Base-by-base conservation (phyloP, 2,888 invertebrate species). In the Cybosia mesomella region DNA sequence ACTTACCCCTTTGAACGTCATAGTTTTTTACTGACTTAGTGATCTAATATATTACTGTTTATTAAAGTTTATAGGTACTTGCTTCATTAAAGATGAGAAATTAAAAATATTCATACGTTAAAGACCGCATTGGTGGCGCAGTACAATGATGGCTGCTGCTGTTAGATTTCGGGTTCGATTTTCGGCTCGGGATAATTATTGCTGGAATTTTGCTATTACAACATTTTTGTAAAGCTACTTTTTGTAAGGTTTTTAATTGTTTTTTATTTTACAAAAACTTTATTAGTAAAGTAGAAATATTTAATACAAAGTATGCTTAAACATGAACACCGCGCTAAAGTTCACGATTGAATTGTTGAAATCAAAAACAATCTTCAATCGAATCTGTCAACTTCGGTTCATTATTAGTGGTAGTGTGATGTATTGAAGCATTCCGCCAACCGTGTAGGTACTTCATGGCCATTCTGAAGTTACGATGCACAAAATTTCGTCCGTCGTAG, bases 1-100 rank as follows among this genome's bases (percentile, higher is more conserved):
- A 81, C 72, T 85, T 84, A 89, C 89, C 91, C 91, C 93, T 92
- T 92, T 92, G 87, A 88, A 83, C 78, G 71, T 57, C 78, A 71
- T 58, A 61, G 71, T 74, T 71, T 71, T 82, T 74, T 63, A 70
- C 43, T 43, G 58, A 59, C 43, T 54, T 64, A 7, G 49, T 58
- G 39, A 32, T 60, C 43, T n/a, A 62, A 53, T 53, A 34, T 21
- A 62, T 62, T 32, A 32, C 21, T 60, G 24, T 22, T 24, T 24
- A 24, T 49, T 49, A n/a, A 49, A 49, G 7, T 28, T 22, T 11
- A 24, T 5, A 22, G 13, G 24, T 22, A 24, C 13, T 55, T 5
- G 24, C 55, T 55, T 24, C 21, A 13, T n/a, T 49, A 49, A 8
- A 49, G 49, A 15, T 43, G 18, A 43, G 4, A 18, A 18, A 43